phyloP scores from a whole-genome alignment of 2,797 vertebrate genomes.

The Mico argentatus region DNA sequence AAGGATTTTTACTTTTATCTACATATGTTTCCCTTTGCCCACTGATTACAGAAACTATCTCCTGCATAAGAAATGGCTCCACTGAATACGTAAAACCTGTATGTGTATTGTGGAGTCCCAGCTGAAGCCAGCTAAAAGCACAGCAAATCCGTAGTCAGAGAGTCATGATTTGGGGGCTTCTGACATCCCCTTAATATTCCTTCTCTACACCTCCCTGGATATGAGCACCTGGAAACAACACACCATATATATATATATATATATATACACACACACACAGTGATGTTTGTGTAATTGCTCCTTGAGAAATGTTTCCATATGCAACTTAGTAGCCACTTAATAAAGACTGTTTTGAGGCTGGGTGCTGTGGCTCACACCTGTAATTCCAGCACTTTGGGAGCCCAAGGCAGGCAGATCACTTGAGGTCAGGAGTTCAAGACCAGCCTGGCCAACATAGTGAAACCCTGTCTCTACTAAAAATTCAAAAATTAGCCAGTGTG shows the following conservation, averaged over 20 bases:
- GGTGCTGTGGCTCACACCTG: too few species aligned
- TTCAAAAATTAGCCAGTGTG: too few species aligned
- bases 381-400: too few species aligned
- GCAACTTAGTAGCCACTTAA: background rate
- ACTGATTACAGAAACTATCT: background rate
- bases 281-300: background rate
- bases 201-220: background rate
- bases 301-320: background rate
- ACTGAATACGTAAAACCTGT: background rate
- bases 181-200: background rate
- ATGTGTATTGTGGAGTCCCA: background rate
- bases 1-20: background rate
- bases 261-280: too few species aligned
- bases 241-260: too few species aligned
- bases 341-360: background rate
- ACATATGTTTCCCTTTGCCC: background rate
- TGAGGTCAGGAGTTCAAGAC: too few species aligned
- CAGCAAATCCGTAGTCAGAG: background rate
- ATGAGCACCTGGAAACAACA: background rate
- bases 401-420: too few species aligned
- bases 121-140: background rate
- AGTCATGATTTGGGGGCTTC: background rate
- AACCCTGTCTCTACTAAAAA: too few species aligned
- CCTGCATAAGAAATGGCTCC: background rate
- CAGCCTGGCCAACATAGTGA: too few species aligned